A percentile compares a stretch with the other conserved stretches of the same genome.
Evolutionary conservation across 1,140 invertebrate species (phyloP).

Genomic region (Pissodes strobi): DNA sequence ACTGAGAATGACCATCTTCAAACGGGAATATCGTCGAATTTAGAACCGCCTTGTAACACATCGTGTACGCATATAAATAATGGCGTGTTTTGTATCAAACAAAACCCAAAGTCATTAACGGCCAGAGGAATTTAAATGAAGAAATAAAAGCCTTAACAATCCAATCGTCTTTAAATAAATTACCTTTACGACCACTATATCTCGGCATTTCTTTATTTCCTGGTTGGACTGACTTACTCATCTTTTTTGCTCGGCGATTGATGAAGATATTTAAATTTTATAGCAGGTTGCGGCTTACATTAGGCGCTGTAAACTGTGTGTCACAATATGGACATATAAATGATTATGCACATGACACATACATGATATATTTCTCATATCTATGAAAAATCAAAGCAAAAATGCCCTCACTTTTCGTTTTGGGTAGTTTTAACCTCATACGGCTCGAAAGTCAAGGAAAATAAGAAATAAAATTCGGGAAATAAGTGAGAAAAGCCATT

Average conservation of each 20-base stretch:
- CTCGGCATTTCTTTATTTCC: background rate
- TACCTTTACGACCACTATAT: constrained; percentile 6
- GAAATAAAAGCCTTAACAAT: constrained; percentile 26
- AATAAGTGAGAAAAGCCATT: too few relatives aligned
- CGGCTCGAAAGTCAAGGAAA: too few relatives aligned
- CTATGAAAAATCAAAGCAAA: too few relatives aligned
- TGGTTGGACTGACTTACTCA: background rate
- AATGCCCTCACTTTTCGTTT: too few relatives aligned
- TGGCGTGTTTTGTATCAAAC: constrained; percentile 9
- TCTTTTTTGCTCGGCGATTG: background rate
- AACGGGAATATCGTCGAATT: background rate
- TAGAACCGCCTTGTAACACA: background rate
- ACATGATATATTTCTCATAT: too few relatives aligned
- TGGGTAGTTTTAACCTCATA: too few relatives aligned
- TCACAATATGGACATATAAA: too few relatives aligned
- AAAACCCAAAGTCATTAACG: constrained; percentile 21
- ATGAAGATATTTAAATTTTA: too few relatives aligned
- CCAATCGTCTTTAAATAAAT: constrained; percentile 17
- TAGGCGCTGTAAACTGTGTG: too few relatives aligned
- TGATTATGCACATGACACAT: too few relatives aligned
- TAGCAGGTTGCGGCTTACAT: too few relatives aligned
- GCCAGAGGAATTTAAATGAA: constrained; percentile 23
- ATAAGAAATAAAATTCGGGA: too few relatives aligned
- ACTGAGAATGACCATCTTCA: background rate
- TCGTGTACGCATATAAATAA: constrained; percentile 7